These are phyloP conservation scores for Megalonaias nervosa DNA, from an alignment of 1,140 invertebrate genomes.

Conservation along the genomic window DNA sequence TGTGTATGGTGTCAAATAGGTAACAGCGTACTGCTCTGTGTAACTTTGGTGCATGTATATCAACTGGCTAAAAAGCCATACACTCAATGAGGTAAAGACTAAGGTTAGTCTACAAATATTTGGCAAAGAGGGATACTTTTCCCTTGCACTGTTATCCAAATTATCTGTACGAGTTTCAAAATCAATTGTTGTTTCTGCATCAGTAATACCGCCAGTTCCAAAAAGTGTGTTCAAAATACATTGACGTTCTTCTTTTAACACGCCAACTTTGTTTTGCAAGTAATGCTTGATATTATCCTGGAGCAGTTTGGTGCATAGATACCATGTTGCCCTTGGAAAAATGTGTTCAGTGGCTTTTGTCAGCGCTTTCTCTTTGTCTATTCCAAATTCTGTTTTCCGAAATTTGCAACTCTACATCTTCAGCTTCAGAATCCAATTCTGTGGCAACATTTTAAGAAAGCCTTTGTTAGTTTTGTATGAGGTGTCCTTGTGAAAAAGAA, in stretches of 20 bases:
- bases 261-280: constrained; percentile 6
- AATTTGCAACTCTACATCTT: constrained; percentile 10
- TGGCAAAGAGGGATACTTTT: not conserved
- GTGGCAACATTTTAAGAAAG: constrained; percentile 6
- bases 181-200: constrained; percentile 4
- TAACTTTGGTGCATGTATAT: too few relatives aligned
- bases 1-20: too few relatives aligned
- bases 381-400: constrained; percentile 12
- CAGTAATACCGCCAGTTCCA: not conserved
- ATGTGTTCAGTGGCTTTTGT: constrained; percentile 10
- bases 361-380: constrained; percentile 6
- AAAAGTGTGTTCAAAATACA: not conserved
- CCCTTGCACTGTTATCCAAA: not conserved
- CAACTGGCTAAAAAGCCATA: not conserved
- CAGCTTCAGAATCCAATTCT: constrained; percentile 4
- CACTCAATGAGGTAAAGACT: not conserved
- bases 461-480: not conserved
- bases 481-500: not conserved
- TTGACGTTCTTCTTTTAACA: not conserved
- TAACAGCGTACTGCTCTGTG: too few relatives aligned
- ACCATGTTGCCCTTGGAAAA: constrained; percentile 1
- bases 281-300: constrained; percentile 6
- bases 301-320: constrained; percentile 14
- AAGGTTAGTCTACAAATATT: constrained; percentile 3
- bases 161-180: constrained; percentile 1